These are phyloP conservation scores for Drosophila nigromelanica DNA, from an alignment of 1,140 invertebrate genomes.

Conservation along the genomic window DNA sequence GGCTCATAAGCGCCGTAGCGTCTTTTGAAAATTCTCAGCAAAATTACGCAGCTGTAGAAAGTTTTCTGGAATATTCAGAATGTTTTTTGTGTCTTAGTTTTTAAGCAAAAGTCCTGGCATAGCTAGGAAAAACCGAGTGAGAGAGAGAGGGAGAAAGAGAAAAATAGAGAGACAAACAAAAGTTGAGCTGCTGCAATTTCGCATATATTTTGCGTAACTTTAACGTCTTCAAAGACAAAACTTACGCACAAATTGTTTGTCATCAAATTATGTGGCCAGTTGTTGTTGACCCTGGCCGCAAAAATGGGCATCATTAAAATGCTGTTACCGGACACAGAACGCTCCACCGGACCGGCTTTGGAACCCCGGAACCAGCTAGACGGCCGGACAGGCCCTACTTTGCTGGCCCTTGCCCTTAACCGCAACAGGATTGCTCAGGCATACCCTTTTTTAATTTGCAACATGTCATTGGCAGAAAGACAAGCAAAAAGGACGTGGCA, in stretches of 20 bases:
- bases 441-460: constrained; percentile 82
- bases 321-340: constrained; percentile 59
- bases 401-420: constrained; percentile 24
- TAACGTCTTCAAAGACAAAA: constrained; percentile 63
- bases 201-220: constrained; percentile 31
- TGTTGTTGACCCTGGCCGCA: constrained; percentile 48
- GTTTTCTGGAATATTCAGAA: constrained; percentile 69
- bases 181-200: constrained; percentile 29
- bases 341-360: constrained; percentile 16
- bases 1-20: constrained; percentile 16
- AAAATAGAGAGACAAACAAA: constrained; percentile 31
- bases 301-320: constrained; percentile 79
- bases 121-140: constrained; percentile 2
- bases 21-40: constrained; percentile 54
- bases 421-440: constrained; percentile 76
- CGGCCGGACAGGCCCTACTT: not conserved
- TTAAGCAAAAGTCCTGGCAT: constrained; percentile 37
- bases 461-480: constrained; percentile 80
- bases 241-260: constrained; percentile 74
- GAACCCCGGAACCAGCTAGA: constrained; percentile 20
- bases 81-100: constrained; percentile 51
- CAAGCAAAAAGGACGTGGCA: constrained; percentile 66
- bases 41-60: constrained; percentile 51
- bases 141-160: constrained; percentile 2
- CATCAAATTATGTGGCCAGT: constrained; percentile 77